A percentile compares a stretch with the other conserved stretches of the same genome.
Conservation (phyloP, 2,797 vertebrate genomes). For the Mormyrops attenuatus region DNA sequence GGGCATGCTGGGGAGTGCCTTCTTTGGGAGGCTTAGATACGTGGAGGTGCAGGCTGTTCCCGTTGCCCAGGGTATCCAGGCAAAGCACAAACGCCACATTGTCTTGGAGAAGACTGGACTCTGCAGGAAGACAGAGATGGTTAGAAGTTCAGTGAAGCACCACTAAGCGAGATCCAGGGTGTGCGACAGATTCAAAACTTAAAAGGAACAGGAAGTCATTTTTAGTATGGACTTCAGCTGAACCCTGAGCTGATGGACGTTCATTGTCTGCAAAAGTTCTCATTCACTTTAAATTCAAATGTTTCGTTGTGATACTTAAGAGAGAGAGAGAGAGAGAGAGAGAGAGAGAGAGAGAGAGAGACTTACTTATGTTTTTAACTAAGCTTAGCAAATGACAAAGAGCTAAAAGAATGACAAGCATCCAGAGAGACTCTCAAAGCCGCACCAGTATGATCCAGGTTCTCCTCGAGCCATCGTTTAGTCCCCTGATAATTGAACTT, state of each 20-base stretch:
- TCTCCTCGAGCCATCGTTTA: slow-evolving; percentile 96
- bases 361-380: not conserved
- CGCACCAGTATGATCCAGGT: slow-evolving; percentile 91
- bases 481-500: slow-evolving; percentile 99
- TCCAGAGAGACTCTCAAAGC: not conserved
- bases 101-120: slow-evolving; percentile 95
- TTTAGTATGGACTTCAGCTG: not conserved
- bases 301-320: not conserved
- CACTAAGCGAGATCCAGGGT: not conserved
- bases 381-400: not conserved
- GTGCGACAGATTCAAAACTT: not conserved
- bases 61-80: slow-evolving; percentile 85
- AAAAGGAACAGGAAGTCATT: not conserved
- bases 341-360: not conserved
- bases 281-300: not conserved
- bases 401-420: not conserved
- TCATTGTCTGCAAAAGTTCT: not conserved
- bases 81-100: slow-evolving; percentile 96
- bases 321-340: not conserved
- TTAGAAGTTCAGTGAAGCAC: not conserved
- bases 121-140: slow-evolving; percentile 47
- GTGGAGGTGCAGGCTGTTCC: slow-evolving; percentile 79
- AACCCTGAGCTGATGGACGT: not conserved
- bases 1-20: slow-evolving; percentile 77
- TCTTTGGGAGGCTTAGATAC: slow-evolving; percentile 96